These are phyloP conservation scores for Mystacides longicornis DNA, from an alignment of 2,888 invertebrate species.

Conservation along the genomic window DNA sequence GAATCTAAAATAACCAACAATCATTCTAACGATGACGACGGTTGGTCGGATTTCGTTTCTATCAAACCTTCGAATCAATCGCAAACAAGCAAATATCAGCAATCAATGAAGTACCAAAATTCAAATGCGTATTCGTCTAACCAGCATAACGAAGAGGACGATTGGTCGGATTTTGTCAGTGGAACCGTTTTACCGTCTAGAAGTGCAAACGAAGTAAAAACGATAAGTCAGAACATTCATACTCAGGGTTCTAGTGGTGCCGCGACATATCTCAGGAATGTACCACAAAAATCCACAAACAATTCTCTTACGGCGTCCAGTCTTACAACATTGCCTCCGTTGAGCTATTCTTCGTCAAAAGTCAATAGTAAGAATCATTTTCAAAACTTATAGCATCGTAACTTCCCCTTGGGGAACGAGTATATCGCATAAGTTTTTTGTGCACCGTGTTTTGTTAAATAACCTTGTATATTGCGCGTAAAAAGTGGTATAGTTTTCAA, in stretches of 20 bases:
- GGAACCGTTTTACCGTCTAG: constrained; percentile 32
- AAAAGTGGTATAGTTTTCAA: no score
- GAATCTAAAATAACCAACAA: constrained; percentile 13
- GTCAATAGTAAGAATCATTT: constrained; percentile 42
- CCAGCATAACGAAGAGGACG: constrained; percentile 34
- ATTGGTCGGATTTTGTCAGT: constrained; percentile 48
- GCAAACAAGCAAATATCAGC: constrained; percentile 9
- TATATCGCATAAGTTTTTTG: constrained; percentile 23
- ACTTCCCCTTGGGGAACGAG: constrained; percentile 27
- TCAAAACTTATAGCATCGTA: constrained; percentile 48
- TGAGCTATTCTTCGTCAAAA: constrained; percentile 46
- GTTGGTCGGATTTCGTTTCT: constrained; percentile 57
- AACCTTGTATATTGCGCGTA: no score
- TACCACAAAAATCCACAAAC: neutral
- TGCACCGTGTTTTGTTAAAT: no score
- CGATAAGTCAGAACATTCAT: constrained; percentile 26
- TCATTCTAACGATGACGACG: constrained; percentile 46
- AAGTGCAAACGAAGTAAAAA: constrained; percentile 22
- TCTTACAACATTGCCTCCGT: constrained; percentile 37
- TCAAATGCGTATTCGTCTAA: constrained; percentile 29
- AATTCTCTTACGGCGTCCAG: constrained; percentile 1
- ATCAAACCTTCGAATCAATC: constrained; percentile 36
- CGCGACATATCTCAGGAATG: constrained; percentile 12
- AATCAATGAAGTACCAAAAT: constrained; percentile 31
- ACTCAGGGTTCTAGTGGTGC: constrained; percentile 15